Conservation (phyloP, 2,888 invertebrate genomes). For the Nymphalis urticae region DNA sequence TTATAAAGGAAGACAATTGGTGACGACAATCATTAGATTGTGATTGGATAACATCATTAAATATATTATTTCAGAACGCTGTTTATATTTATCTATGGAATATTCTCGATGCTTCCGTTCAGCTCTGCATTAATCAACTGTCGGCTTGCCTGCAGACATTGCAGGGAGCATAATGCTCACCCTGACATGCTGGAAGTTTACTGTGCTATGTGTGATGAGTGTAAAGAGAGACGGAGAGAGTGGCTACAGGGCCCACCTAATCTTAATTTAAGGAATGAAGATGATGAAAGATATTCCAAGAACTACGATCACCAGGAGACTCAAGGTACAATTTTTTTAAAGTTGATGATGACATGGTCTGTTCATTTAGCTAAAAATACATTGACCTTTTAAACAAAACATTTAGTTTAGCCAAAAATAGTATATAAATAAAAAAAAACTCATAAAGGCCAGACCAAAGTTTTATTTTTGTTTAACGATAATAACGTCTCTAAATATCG, state of each 20-base stretch:
- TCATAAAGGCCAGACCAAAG: too few relatives aligned
- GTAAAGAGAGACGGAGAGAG: conserved; percentile 53
- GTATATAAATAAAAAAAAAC: too few relatives aligned
- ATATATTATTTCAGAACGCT: conserved; percentile 16
- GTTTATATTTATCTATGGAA: not conserved
- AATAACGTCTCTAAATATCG: not conserved
- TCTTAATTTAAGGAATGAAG: conserved; percentile 11
- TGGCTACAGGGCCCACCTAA: conserved; percentile 31
- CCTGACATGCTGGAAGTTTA: conserved; percentile 57
- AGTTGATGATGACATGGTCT: too few relatives aligned
- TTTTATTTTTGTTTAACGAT: not conserved
- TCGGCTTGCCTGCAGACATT: conserved; percentile 56
- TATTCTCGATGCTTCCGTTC: conserved; percentile 25
- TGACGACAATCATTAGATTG: not conserved
- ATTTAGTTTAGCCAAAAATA: not conserved
- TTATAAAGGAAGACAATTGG: not conserved
- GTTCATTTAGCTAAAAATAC: too few relatives aligned
- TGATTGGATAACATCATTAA: not conserved
- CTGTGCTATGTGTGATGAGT: conserved; percentile 71
- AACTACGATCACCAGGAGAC: conserved; percentile 15
- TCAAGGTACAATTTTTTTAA: not conserved
- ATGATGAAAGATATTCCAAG: conserved; percentile 1
- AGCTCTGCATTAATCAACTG: conserved; percentile 51
- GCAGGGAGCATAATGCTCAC: conserved; percentile 45
- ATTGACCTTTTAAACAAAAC: too few relatives aligned